Conservation (phyloP, 2,888 invertebrate genomes). For the Crioceris asparagi region DNA sequence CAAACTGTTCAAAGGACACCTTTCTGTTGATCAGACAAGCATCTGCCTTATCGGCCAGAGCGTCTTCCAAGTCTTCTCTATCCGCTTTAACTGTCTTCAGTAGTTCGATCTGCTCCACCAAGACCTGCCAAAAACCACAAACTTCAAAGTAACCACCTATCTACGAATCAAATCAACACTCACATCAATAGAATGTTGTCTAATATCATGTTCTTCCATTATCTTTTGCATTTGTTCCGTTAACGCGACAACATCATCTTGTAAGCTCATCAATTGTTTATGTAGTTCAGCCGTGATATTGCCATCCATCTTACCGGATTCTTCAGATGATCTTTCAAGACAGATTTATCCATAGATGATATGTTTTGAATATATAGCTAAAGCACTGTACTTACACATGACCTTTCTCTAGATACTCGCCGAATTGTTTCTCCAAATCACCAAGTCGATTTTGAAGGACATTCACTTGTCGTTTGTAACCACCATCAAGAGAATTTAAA, state of each 20-base stretch:
- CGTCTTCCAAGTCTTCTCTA: slow-evolving; percentile 58
- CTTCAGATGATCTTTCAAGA: slow-evolving; percentile 22
- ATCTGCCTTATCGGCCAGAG: slow-evolving; percentile 66
- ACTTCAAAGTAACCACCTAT: too few relatives aligned
- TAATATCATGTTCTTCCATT: slow-evolving; percentile 45
- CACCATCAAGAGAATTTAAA: slow-evolving; percentile 29
- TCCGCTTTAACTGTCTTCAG: slow-evolving; percentile 58
- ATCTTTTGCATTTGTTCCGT: slow-evolving; percentile 37
- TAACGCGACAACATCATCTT: slow-evolving; percentile 37
- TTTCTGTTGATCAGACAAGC: slow-evolving; percentile 56
- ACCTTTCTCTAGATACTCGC: slow-evolving; percentile 26
- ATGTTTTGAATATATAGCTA: too few relatives aligned
- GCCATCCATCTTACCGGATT: slow-evolving; percentile 20
- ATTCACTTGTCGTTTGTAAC: slow-evolving; percentile 36
- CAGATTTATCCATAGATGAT: slow-evolving; percentile 3
- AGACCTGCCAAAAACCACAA: slow-evolving; percentile 35
- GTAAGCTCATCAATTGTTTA: slow-evolving; percentile 33
- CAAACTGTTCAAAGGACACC: slow-evolving; percentile 62
- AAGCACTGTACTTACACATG: slow-evolving; percentile 11
- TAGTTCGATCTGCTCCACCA: slow-evolving; percentile 54
- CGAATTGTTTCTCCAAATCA: slow-evolving; percentile 38
- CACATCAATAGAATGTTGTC: slow-evolving; percentile 46
- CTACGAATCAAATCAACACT: slow-evolving; percentile 7
- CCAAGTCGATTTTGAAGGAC: slow-evolving; percentile 43
- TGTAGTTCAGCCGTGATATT: slow-evolving; percentile 32